A percentile compares a stretch with the other conserved stretches of the same genome.
phyloP scores from a whole-genome alignment of 2,113 vertebrate genomes.

The Leucosticte australis region DNA sequence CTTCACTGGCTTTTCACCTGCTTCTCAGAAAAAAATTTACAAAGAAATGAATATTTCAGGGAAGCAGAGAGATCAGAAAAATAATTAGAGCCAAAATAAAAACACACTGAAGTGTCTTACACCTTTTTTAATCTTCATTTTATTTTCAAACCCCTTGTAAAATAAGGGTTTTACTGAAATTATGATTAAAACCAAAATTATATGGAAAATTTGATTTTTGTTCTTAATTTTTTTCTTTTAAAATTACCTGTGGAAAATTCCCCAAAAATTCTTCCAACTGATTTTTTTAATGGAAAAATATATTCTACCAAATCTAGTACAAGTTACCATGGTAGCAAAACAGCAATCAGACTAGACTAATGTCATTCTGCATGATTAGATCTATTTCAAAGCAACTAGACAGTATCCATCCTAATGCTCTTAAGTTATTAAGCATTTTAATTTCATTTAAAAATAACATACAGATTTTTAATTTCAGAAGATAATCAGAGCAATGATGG shows the following conservation, averaged over 20 bases:
- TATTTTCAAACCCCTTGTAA: not conserved
- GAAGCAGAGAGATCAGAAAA: not conserved
- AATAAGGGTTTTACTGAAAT: not conserved
- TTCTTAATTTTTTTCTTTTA: not conserved
- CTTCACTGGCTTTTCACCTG: not conserved
- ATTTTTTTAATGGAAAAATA: not conserved
- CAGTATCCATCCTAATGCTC: not conserved
- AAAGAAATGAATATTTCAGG: not conserved
- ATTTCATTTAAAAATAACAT: not conserved
- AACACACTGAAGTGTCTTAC: not conserved
- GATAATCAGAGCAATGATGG: not conserved
- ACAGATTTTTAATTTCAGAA: not conserved
- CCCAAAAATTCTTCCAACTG: not conserved
- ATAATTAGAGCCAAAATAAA: not conserved
- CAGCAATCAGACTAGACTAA: not conserved
- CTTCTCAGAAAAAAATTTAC: not conserved
- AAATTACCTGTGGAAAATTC: not conserved
- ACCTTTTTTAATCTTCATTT: not conserved
- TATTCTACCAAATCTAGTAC: not conserved
- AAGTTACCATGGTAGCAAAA: constrained; percentile 24
- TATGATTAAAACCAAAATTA: not conserved
- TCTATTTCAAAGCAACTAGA: not conserved
- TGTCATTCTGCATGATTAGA: not conserved
- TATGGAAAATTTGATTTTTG: not conserved
- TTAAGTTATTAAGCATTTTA: not conserved